Base-by-base conservation (phyloP, 2,113 vertebrate genomes). In the Lethenteron camtschaticum region DNA sequence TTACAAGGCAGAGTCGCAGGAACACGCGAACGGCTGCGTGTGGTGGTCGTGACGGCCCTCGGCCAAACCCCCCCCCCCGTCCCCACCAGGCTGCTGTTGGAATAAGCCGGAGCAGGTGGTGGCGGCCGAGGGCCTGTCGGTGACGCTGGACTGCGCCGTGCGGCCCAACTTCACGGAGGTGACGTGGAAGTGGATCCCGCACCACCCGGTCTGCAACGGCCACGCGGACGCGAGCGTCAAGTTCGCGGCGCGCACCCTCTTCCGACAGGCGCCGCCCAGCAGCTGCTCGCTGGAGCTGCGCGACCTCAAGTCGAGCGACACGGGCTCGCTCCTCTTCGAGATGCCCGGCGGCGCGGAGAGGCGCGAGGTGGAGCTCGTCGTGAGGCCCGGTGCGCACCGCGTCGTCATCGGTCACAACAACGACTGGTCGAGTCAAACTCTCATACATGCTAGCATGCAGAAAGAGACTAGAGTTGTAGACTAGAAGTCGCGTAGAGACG, bases 201-300 rank as follows among this genome's bases (percentile, higher is more conserved):
- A 66, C 63, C n/a, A 24, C 24, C 63, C 63, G 63, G 24, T 24
- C n/a, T 66, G 63, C 63, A 66, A 66, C 63, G 63, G n/a, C n/a
- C 63, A 66, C 10, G 9, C 24, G 63, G 63, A 8, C n/a, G n/a
- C 63, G n/a, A 9, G 24, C 9, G 24, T 16, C 2, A 66, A 66
- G 63, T 66, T 66, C 63, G n/a, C n/a, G n/a, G 63, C n/a, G 63
- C 63, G 63, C 63, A 66, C 24, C 9, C 10, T 11, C 2, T 24
- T 16, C 10, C n/a, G 10, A 24, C 24, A 24, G 63, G 63, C n/a
- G 63, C 63, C 63, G n/a, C 63, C 63, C n/a, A 66, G n/a, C 63
- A n/a, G n/a, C 10, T 66, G 63, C 24, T 16, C 24, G 63, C 63
- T 66, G 63, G 63, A 66, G 63, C 63, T 66, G 63, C 63, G 63